Conservation (phyloP, 2,113 vertebrate species). For the Dromiciops gliroides region DNA sequence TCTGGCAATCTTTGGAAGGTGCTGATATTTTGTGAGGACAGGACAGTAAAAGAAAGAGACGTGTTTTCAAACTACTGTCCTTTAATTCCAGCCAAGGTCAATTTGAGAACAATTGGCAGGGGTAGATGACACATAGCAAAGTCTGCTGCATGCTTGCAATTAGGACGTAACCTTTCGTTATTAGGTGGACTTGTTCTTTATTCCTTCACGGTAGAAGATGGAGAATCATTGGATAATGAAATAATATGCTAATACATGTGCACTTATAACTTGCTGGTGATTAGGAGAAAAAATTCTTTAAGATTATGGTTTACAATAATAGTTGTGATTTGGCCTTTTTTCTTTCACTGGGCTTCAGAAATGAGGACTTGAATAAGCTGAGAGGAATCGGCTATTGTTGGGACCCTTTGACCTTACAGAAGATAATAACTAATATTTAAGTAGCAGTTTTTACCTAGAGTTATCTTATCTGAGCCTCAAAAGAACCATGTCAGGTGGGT, state of each 20-base stretch:
- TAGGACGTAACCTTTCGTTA: constrained; percentile 66
- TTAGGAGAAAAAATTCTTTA: constrained; percentile 60
- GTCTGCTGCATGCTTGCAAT: constrained; percentile 57
- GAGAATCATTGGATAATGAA: constrained; percentile 70
- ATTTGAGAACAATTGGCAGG: constrained; percentile 58
- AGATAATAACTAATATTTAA: not conserved
- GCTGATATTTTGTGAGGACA: constrained; percentile 33
- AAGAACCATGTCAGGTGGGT: not conserved
- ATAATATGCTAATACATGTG: constrained; percentile 59
- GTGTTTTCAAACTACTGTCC: constrained; percentile 72
- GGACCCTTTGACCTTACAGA: not conserved
- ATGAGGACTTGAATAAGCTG: not conserved
- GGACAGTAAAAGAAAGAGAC: constrained; percentile 40
- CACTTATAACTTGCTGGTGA: constrained; percentile 60
- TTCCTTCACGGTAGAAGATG: constrained; percentile 59
- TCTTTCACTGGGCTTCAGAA: not conserved
- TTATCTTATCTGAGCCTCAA: not conserved
- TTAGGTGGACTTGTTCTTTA: constrained; percentile 73
- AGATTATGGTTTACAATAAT: not conserved
- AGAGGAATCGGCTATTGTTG: not conserved
- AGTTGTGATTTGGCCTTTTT: constrained; percentile 14
- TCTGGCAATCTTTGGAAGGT: constrained; percentile 32
- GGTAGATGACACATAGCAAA: constrained; percentile 71
- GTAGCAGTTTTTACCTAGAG: not conserved
- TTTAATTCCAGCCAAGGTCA: constrained; percentile 74